Percentiles rank a stretch among this genome's conserved stretches.
phyloP scores from a whole-genome alignment of 2,113 vertebrate genomes.

The Pterocles orientalis region DNA sequence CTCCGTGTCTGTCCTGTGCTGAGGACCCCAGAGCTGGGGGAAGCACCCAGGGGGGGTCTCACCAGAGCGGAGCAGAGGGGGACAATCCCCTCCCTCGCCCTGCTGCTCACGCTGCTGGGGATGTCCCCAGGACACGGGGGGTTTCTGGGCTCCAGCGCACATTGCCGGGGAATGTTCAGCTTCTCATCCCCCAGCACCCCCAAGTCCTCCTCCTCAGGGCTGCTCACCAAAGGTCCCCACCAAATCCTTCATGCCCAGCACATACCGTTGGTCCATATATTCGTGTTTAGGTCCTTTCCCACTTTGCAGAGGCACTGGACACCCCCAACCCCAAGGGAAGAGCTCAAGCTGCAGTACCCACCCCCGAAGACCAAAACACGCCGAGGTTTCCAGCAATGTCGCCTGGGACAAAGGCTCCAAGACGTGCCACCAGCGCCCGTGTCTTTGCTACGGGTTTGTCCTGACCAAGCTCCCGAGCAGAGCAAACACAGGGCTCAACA shows the following conservation, averaged over 20 bases:
- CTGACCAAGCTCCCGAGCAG: neutral
- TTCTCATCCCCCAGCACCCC: too few relatives aligned
- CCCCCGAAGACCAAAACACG: rapidly evolving
- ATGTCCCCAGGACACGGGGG: too few relatives aligned
- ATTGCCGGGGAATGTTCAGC: too few relatives aligned
- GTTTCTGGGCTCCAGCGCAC: too few relatives aligned
- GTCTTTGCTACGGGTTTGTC: neutral
- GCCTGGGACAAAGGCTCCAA: neutral
- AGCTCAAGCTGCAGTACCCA: neutral
- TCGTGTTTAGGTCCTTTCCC: neutral
- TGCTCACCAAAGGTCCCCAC: neutral
- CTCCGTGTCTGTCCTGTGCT: too few relatives aligned
- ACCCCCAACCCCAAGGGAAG: neutral
- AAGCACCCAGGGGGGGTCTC: too few relatives aligned
- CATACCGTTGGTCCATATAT: rapidly evolving
- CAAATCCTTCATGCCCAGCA: neutral
- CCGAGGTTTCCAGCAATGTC: neutral
- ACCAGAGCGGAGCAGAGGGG: too few relatives aligned
- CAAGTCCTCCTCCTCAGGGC: too few relatives aligned
- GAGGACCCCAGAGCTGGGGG: too few relatives aligned
- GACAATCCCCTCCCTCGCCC: too few relatives aligned
- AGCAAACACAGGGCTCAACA: neutral
- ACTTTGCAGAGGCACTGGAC: neutral
- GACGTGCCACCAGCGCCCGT: rapidly evolving
- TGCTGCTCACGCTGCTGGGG: too few relatives aligned